These are phyloP conservation scores for Pseudorectes ferrugineus DNA, from an alignment of 2,113 vertebrate genomes.

Conservation along the genomic window DNA sequence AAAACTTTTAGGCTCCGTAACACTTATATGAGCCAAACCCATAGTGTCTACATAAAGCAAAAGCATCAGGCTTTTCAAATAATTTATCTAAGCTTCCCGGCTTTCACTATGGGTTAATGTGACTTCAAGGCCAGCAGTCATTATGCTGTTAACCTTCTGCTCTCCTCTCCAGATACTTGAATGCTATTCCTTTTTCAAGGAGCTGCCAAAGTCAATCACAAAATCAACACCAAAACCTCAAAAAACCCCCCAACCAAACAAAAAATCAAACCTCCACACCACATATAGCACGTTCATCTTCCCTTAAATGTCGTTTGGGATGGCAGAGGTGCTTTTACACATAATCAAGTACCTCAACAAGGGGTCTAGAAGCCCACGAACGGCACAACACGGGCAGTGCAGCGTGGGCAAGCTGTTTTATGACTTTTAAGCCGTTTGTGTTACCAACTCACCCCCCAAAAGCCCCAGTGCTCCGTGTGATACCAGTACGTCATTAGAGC, in stretches of 20 bases:
- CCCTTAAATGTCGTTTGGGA: neutral
- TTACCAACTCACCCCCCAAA: neutral
- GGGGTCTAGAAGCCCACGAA: neutral
- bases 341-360: neutral
- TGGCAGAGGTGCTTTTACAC: neutral
- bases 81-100: neutral
- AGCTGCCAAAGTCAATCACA: neutral
- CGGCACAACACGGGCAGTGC: accelerated
- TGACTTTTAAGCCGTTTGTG: accelerated
- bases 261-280: neutral
- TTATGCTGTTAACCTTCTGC: neutral
- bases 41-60: neutral
- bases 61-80: neutral
- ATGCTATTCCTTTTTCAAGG: neutral
- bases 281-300: accelerated
- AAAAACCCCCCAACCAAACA: neutral
- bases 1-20: accelerated
- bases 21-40: neutral
- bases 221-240: neutral
- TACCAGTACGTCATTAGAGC: accelerated
- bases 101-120: accelerated
- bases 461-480: accelerated
- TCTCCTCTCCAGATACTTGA: neutral
- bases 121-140: neutral
- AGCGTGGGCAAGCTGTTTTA: accelerated